phyloP scores from a whole-genome alignment of 2,888 invertebrate genomes.

The Lysandra bellargus region DNA sequence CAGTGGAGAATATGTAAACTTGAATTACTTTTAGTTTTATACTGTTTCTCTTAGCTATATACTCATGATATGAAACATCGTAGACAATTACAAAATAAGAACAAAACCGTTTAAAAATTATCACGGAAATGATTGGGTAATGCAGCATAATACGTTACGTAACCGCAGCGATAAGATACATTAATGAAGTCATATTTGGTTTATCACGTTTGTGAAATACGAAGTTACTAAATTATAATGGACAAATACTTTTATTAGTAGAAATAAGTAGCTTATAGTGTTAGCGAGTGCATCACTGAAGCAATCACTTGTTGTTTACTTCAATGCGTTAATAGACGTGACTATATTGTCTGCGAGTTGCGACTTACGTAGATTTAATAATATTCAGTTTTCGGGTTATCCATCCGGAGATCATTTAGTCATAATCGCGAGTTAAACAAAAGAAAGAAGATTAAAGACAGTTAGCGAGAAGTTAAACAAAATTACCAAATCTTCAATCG shows the following conservation, averaged over 20 bases:
- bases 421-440: too few species aligned
- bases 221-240: not conserved
- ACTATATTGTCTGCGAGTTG: too few species aligned
- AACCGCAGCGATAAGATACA: slow-evolving; percentile 13
- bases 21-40: not conserved
- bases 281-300: too few species aligned
- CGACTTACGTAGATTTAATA: too few species aligned
- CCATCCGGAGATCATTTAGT: too few species aligned
- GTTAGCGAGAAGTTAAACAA: not conserved
- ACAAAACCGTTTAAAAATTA: not conserved
- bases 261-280: not conserved
- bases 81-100: not conserved
- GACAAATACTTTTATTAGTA: not conserved
- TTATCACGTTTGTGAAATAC: slow-evolving; percentile 23
- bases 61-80: not conserved
- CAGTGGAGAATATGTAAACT: not conserved
- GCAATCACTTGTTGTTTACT: too few species aligned
- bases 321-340: too few species aligned
- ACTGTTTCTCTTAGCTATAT: not conserved
- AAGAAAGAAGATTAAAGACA: too few species aligned
- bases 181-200: slow-evolving; percentile 4
- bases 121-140: not conserved
- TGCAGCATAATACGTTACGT: not conserved
- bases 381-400: too few species aligned
- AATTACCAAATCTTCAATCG: not conserved